Percentiles rank a stretch among this genome's conserved stretches.
phyloP scores from a whole-genome alignment of 2,113 vertebrate species.

The Agapornis roseicollis region DNA sequence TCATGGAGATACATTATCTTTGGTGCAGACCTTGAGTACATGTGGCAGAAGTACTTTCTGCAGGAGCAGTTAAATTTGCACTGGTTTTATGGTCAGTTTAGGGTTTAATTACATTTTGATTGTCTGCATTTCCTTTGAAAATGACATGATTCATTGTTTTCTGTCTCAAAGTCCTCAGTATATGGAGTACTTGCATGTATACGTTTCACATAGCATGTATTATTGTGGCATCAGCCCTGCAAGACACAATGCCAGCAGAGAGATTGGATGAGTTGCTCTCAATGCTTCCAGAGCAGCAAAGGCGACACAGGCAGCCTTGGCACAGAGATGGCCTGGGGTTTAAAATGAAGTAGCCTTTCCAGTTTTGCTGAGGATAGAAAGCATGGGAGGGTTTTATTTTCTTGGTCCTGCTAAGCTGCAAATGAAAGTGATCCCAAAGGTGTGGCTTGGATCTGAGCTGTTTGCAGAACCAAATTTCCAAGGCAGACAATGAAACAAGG shows the following conservation, averaged over 20 bases:
- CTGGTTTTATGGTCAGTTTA: not conserved
- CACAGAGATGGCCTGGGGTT: not conserved
- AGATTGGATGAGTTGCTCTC: not conserved
- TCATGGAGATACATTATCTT: not conserved
- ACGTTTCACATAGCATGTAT: not conserved
- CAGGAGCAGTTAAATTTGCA: not conserved
- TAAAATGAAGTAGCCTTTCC: not conserved
- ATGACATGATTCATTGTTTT: not conserved
- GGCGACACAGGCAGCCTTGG: not conserved
- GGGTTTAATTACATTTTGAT: not conserved
- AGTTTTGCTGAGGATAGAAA: not conserved
- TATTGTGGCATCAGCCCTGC: not conserved
- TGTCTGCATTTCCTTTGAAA: not conserved
- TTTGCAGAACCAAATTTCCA: not conserved
- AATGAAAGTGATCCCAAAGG: not conserved
- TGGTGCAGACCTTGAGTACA: not conserved
- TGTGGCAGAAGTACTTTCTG: not conserved
- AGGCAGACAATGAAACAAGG: not conserved
- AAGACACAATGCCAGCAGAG: not conserved
- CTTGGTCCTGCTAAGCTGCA: not conserved
- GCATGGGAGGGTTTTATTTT: not conserved
- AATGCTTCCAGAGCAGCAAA: not conserved
- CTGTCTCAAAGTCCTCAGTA: not conserved
- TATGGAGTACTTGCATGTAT: rapidly evolving
- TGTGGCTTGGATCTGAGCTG: not conserved